Conservation (phyloP, 2,113 vertebrate species). For the Grus americana region DNA sequence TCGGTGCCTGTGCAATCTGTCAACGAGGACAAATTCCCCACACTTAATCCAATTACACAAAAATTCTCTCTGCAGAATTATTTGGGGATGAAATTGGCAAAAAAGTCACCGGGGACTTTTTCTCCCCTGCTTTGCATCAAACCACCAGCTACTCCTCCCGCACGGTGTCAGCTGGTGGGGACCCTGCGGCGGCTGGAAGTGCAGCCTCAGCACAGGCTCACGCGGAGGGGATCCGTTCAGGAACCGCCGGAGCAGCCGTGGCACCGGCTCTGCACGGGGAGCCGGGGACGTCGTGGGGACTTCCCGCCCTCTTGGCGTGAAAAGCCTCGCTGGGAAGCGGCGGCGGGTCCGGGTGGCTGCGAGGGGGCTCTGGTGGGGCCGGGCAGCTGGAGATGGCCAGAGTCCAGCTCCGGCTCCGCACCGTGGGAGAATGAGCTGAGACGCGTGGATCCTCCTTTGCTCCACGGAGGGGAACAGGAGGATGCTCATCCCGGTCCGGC, state of each 20-base stretch:
- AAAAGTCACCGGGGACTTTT: background rate
- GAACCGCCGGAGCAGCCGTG: background rate
- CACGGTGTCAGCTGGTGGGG: background rate
- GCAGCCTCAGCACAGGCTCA: background rate
- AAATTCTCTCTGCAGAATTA: background rate
- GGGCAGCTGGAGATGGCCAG: background rate
- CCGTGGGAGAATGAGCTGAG: background rate
- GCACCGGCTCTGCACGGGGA: accelerated
- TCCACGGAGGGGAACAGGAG: background rate
- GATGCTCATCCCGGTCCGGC: background rate
- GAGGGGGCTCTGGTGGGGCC: background rate
- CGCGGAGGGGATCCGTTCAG: accelerated
- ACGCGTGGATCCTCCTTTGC: accelerated
- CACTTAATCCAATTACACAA: conserved; percentile 51
- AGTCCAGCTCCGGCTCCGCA: background rate
- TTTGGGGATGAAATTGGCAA: background rate
- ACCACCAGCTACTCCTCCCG: background rate
- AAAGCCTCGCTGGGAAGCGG: background rate
- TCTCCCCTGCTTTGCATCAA: background rate
- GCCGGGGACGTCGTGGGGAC: accelerated
- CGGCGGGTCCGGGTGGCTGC: accelerated
- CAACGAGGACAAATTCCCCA: conserved; percentile 32
- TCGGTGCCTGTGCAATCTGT: conserved; percentile 44
- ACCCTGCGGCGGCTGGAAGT: background rate
- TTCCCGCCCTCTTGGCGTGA: accelerated